Percentiles rank a stretch among this genome's conserved stretches.
Evolutionary conservation across 2,113 vertebrate species (phyloP).

Genomic region (Ciconia maguari): DNA sequence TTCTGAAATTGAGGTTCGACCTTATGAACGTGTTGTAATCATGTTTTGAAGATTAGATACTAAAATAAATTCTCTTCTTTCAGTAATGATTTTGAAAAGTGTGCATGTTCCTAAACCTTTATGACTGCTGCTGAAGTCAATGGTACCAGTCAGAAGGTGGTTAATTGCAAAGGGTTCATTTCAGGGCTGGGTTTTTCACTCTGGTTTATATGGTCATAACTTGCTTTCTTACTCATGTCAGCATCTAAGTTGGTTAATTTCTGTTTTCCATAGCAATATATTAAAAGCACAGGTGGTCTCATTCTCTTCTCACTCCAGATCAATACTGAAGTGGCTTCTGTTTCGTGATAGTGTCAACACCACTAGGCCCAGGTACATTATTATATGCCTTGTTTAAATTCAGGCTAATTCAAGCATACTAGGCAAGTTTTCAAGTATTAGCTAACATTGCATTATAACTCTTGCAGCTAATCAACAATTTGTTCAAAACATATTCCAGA

Average conservation of each 20-base stretch:
- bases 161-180: neutral
- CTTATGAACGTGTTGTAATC: neutral
- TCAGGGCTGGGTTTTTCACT: neutral
- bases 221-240: neutral
- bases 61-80: neutral
- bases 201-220: neutral
- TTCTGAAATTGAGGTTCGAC: neutral
- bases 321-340: neutral
- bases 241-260: neutral
- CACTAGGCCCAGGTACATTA: neutral
- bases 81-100: neutral
- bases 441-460: neutral
- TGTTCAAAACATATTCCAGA: neutral
- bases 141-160: neutral
- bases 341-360: neutral
- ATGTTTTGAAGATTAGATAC: neutral
- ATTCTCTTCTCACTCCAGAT: neutral
- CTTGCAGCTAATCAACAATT: neutral
- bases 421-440: neutral
- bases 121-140: neutral
- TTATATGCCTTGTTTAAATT: neutral
- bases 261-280: neutral
- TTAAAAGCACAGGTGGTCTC: neutral
- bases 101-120: neutral
- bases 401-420: neutral